These are phyloP conservation scores for Drosophila mimica DNA, from an alignment of 2,888 invertebrate species.

Conservation along the genomic window DNA sequence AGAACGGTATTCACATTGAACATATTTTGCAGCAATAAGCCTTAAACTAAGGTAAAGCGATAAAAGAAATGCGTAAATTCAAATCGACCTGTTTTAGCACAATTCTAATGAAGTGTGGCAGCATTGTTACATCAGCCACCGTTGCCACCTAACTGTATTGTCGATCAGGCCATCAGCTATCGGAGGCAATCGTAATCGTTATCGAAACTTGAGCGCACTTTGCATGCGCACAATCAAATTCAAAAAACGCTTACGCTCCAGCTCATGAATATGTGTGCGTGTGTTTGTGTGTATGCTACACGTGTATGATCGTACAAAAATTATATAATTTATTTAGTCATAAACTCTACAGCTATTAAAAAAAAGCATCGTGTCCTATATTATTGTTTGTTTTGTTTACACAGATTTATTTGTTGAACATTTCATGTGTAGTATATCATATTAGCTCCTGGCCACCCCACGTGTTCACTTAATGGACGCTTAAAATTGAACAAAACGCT, in stretches of 20 bases:
- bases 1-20: constrained; percentile 44
- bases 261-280: neutral
- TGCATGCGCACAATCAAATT: neutral
- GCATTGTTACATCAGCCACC: neutral
- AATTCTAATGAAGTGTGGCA: neutral
- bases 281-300: neutral
- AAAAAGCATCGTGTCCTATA: constrained; percentile 54
- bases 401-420: constrained; percentile 51
- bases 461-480: constrained; percentile 47
- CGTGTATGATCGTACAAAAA: constrained; percentile 25
- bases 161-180: neutral
- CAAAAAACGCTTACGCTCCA: neutral
- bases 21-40: constrained; percentile 34
- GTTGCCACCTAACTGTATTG: neutral
- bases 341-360: constrained; percentile 47
- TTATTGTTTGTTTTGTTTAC: constrained; percentile 40
- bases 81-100: constrained; percentile 17
- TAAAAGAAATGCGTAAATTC: constrained; percentile 18
- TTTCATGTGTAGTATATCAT: constrained; percentile 45
- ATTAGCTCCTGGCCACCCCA: constrained; percentile 39
- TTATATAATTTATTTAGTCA: constrained; percentile 39
- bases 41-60: neutral
- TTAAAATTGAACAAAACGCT: constrained; percentile 56
- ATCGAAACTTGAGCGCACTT: constrained; percentile 19
- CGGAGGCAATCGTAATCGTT: constrained; percentile 12